Evolutionary conservation across 2,888 invertebrate species (phyloP).

Genomic region (Tanytarsus gracilentus): DNA sequence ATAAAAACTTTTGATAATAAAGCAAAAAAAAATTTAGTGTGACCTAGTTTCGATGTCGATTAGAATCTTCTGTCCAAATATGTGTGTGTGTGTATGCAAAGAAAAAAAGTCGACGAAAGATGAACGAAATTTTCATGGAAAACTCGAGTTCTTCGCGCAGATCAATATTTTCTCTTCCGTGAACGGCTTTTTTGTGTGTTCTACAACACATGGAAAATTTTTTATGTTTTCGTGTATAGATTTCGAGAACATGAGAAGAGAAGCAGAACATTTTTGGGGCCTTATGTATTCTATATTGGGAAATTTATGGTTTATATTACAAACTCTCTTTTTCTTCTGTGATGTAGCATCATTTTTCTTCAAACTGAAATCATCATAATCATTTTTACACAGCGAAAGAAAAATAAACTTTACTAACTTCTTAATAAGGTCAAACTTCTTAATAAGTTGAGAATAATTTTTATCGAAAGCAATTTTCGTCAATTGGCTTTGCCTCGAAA

Average conservation of each 20-base stretch:
- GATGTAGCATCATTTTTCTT: too few species aligned
- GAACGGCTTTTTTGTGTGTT: not conserved
- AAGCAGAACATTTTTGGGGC: not conserved
- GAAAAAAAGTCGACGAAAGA: not conserved
- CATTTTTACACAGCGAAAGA: too few species aligned
- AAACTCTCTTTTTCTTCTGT: not conserved
- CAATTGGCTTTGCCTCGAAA: too few species aligned
- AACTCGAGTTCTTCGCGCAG: conserved; percentile 18
- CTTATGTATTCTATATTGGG: conserved; percentile 15
- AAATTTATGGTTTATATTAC: conserved; percentile 20
- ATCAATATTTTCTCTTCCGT: conserved; percentile 21
- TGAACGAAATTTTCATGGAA: conserved; percentile 21
- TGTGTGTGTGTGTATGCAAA: conserved; percentile 7
- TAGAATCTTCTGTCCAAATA: conserved; percentile 11
- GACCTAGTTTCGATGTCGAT: conserved; percentile 24
- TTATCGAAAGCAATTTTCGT: too few species aligned
- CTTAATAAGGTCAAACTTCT: too few species aligned
- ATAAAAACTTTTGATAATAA: too few species aligned
- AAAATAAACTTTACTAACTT: too few species aligned
- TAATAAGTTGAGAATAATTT: too few species aligned
- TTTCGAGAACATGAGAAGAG: not conserved
- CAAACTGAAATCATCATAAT: too few species aligned
- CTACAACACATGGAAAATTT: not conserved
- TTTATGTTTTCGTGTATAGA: not conserved
- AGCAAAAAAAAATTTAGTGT: conserved; percentile 6